Percentiles rank a stretch among this genome's conserved stretches.
phyloP scores from a whole-genome alignment of 2,888 invertebrate species.

The Agrochola lychnidis region DNA sequence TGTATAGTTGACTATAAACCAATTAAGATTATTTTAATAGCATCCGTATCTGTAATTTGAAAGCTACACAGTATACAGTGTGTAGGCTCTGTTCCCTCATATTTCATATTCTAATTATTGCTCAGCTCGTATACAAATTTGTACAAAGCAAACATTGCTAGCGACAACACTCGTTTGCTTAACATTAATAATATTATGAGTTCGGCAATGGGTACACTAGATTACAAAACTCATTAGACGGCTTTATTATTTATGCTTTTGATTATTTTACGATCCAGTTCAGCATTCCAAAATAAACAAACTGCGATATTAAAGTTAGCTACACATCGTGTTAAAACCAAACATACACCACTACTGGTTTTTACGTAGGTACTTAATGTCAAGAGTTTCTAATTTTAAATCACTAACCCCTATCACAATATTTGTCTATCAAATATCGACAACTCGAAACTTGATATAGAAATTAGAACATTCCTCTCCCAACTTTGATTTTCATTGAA shows the following conservation, averaged over 20 bases:
- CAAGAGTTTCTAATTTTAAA: neutral
- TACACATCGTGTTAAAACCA: neutral
- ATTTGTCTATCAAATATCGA: neutral
- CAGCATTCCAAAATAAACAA: neutral
- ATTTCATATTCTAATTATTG: conserved; percentile 58
- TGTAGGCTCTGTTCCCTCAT: conserved; percentile 41
- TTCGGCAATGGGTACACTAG: conserved; percentile 36
- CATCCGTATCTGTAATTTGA: conserved; percentile 42
- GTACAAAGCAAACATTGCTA: conserved; percentile 43
- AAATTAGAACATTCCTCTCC: neutral
- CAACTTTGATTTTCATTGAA: neutral
- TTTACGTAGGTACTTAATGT: neutral
- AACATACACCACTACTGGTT: no score
- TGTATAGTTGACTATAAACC: conserved; percentile 14
- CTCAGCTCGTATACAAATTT: conserved; percentile 56
- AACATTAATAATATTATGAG: conserved; percentile 51
- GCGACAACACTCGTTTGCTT: conserved; percentile 50
- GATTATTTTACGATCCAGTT: neutral
- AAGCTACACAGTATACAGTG: conserved; percentile 17
- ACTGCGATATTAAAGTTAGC: neutral
- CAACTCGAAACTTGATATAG: neutral
- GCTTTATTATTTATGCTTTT: conserved; percentile 19
- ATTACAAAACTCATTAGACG: conserved; percentile 36
- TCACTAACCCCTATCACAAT: neutral
- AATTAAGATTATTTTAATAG: conserved; percentile 57